These are phyloP conservation scores for Eupithecia tripunctaria DNA, from an alignment of 2,888 invertebrate species.

Conservation along the genomic window DNA sequence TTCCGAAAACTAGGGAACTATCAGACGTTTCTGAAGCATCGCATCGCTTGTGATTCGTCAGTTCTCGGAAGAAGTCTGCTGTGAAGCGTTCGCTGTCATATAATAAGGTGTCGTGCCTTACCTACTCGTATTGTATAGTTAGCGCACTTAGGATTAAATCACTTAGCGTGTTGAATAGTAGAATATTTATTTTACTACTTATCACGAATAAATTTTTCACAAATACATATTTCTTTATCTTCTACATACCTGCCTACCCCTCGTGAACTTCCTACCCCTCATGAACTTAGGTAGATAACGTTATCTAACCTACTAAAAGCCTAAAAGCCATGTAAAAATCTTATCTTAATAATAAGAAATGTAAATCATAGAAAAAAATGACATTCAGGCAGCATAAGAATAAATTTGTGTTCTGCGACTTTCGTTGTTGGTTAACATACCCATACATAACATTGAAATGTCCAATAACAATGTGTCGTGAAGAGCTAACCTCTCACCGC, in stretches of 20 bases:
- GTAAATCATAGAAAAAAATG: not conserved
- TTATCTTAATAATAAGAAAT: too few relatives aligned
- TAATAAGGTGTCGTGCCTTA: conserved; percentile 50
- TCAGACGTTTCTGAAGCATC: not conserved
- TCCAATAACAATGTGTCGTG: conserved; percentile 3
- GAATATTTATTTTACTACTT: conserved; percentile 79
- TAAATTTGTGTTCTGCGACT: too few relatives aligned
- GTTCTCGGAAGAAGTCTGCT: conserved; percentile 21
- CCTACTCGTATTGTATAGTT: conserved; percentile 47
- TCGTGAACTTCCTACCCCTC: too few relatives aligned
- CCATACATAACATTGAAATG: too few relatives aligned
- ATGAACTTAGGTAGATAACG: too few relatives aligned
- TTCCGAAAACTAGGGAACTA: conserved; percentile 14
- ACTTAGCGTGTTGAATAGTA: conserved; percentile 70
- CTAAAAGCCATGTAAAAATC: too few relatives aligned
- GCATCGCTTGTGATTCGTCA: not conserved
- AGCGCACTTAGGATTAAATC: conserved; percentile 56
- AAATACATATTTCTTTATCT: conserved; percentile 54
- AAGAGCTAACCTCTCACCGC: conserved; percentile 19
- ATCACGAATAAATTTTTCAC: conserved; percentile 81
- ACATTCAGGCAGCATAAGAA: too few relatives aligned
- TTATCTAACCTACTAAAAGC: too few relatives aligned
- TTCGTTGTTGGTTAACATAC: not conserved
- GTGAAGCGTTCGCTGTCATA: conserved; percentile 41
- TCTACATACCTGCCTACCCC: not conserved